Evolutionary conservation across 2,888 invertebrate genomes (phyloP).

Genomic region (Aspidapion aeneum): DNA sequence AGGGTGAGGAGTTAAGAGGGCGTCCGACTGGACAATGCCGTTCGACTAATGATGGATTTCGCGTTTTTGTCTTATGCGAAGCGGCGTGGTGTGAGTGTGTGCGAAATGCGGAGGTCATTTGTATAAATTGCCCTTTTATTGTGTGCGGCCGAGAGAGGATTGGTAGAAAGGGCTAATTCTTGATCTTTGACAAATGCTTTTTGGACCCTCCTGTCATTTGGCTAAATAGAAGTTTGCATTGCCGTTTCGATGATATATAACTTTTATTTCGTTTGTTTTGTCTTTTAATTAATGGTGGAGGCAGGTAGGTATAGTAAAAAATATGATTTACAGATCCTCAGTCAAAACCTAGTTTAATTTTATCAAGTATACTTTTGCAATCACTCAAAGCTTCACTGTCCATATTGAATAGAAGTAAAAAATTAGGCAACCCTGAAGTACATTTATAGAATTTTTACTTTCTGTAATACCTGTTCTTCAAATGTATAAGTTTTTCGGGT

Average conservation of each 20-base stretch:
- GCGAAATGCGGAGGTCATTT: slow-evolving; percentile 30
- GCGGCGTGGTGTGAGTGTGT: slow-evolving; percentile 7
- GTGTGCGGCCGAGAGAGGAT: slow-evolving; percentile 1
- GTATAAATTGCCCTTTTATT: slow-evolving; percentile 36
- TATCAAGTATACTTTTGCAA: no score
- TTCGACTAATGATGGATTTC: slow-evolving; percentile 39
- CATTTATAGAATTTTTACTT: no score
- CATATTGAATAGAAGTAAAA: no score
- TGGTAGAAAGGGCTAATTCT: slow-evolving; percentile 17
- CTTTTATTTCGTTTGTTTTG: background rate
- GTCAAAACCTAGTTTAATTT: no score
- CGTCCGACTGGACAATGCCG: slow-evolving; percentile 32
- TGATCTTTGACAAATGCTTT: slow-evolving; percentile 27
- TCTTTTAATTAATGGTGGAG: background rate
- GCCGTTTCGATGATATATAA: background rate
- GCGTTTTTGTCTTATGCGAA: slow-evolving; percentile 38
- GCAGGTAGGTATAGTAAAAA: no score
- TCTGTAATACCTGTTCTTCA: no score
- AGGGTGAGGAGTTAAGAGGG: slow-evolving; percentile 27
- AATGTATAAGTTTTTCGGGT: no score
- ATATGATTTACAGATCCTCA: no score
- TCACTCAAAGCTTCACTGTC: no score
- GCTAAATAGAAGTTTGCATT: background rate
- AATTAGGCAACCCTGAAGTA: no score
- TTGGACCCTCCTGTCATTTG: slow-evolving; percentile 4